Percentiles rank a stretch among this genome's conserved stretches.
These are phyloP conservation scores for Natator depressus DNA, from an alignment of 2,113 vertebrate species.

Conservation along the genomic window DNA sequence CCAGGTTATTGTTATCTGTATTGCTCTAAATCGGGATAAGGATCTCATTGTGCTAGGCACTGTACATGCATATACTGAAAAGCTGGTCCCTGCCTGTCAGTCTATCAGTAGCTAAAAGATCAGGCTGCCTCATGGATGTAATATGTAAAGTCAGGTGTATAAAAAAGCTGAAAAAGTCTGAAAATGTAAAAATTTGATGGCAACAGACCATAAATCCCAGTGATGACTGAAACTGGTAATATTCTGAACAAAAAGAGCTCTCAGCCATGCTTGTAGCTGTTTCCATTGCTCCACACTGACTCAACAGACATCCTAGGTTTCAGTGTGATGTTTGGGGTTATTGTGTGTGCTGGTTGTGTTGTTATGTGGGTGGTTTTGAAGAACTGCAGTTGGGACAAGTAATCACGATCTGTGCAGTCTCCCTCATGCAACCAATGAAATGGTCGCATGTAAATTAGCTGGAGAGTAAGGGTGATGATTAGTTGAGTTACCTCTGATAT, in stretches of 20 bases:
- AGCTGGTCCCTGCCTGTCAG: background rate
- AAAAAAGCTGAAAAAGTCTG: background rate
- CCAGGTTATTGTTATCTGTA: background rate
- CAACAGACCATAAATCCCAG: background rate
- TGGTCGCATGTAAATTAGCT: background rate
- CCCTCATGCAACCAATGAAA: background rate
- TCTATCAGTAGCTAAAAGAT: background rate
- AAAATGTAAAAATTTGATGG: background rate
- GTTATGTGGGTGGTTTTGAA: background rate
- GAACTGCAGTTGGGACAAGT: background rate
- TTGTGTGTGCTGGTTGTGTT: background rate
- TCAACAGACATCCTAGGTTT: background rate
- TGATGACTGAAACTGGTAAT: background rate
- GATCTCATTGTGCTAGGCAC: background rate
- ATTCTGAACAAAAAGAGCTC: background rate
- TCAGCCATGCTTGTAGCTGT: background rate
- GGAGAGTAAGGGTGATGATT: background rate
- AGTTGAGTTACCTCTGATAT: background rate
- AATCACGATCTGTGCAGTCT: background rate
- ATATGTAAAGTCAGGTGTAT: background rate
- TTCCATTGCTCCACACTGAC: background rate
- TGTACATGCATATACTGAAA: background rate
- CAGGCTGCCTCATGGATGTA: background rate
- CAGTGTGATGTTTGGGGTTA: background rate
- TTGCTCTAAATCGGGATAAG: background rate